phyloP scores from a whole-genome alignment of 2,113 vertebrate species.

The Tapirus terrestris region DNA sequence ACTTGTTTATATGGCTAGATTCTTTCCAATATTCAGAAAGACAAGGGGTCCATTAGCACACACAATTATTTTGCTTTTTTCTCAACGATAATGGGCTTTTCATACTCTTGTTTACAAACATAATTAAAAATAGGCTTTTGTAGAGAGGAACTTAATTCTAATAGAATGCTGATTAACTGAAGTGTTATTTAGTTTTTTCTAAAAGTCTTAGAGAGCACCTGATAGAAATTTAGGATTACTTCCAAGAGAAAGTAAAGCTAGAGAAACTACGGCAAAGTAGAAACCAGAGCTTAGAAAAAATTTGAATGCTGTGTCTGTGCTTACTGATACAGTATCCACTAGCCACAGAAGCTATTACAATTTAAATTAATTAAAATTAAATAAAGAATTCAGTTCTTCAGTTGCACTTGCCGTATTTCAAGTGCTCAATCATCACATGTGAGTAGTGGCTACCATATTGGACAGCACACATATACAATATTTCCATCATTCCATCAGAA shows the following conservation, averaged over 20 bases:
- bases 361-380: slow-evolving; percentile 31
- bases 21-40: slow-evolving; percentile 39
- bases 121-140: slow-evolving; percentile 64
- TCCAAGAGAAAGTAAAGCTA: slow-evolving; percentile 16
- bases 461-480: not conserved
- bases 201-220: not conserved
- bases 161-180: slow-evolving; percentile 69
- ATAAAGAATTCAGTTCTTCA: not conserved
- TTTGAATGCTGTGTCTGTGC: not conserved
- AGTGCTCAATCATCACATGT: not conserved
- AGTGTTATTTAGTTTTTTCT: slow-evolving; percentile 38
- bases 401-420: not conserved
- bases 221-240: slow-evolving; percentile 40
- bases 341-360: not conserved
- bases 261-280: not conserved
- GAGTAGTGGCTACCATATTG: not conserved
- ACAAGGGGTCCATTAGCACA: slow-evolving; percentile 49
- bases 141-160: slow-evolving; percentile 66
- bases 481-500: not conserved
- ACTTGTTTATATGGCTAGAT: not conserved
- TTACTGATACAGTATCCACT: not conserved
- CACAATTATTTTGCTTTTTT: slow-evolving; percentile 38
- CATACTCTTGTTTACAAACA: slow-evolving; percentile 73
- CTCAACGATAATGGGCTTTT: slow-evolving; percentile 71
- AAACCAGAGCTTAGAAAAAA: not conserved